These are phyloP conservation scores for Agrotis puta DNA, from an alignment of 2,888 invertebrate genomes.

Conservation along the genomic window DNA sequence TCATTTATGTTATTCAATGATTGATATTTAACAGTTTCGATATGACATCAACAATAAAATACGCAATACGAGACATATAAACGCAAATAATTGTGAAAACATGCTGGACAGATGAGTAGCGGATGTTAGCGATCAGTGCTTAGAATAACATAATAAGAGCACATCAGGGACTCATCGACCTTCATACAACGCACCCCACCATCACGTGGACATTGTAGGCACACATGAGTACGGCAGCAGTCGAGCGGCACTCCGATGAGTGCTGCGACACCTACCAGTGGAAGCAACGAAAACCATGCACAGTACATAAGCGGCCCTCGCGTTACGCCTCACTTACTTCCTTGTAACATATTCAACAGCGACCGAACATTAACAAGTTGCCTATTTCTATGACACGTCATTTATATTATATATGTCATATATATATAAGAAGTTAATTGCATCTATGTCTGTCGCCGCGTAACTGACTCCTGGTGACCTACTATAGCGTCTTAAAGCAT, in stretches of 20 bases:
- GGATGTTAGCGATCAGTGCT: conserved; percentile 16
- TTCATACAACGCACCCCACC: conserved; percentile 3
- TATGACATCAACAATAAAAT: conserved; percentile 5
- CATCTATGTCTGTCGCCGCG: not conserved
- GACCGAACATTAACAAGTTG: conserved; percentile 2
- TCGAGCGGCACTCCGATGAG: not conserved
- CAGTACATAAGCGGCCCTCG: conserved; percentile 43
- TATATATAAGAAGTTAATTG: conserved; percentile 1
- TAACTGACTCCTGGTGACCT: not conserved
- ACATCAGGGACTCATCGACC: conserved; percentile 12
- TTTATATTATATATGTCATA: not conserved
- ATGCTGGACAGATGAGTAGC: conserved; percentile 6
- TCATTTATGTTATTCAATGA: conserved; percentile 7
- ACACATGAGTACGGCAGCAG: not conserved
- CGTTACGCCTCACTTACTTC: conserved; percentile 22
- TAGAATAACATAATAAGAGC: conserved; percentile 10
- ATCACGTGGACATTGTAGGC: not conserved
- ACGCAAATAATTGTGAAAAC: conserved; percentile 15
- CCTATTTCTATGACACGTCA: not conserved
- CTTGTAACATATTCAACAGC: not conserved
- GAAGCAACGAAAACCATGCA: conserved; percentile 51
- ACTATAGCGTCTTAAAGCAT: no score
- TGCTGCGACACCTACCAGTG: conserved; percentile 18
- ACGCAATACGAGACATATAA: not conserved
- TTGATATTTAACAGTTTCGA: conserved; percentile 11